Conservation (phyloP, 2,888 invertebrate species). For the Trissoscelio sp. region DNA sequence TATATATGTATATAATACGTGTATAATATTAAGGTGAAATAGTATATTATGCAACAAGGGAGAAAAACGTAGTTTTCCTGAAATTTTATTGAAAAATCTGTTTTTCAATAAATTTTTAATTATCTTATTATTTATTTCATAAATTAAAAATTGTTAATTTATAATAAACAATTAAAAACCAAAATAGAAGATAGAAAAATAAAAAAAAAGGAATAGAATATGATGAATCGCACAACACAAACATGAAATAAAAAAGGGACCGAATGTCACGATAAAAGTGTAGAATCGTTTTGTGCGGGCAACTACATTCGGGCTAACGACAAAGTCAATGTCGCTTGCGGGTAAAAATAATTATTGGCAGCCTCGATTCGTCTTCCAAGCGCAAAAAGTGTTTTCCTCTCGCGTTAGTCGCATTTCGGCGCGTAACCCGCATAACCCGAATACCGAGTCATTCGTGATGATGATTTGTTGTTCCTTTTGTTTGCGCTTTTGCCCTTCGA, state of each 20-base stretch:
- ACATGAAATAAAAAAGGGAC: background rate
- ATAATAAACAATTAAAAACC: no score
- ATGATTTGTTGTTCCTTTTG: conserved; percentile 67
- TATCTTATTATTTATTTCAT: no score
- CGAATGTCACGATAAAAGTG: background rate
- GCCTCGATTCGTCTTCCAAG: conserved; percentile 29
- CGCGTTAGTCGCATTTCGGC: conserved; percentile 63
- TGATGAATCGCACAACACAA: no score
- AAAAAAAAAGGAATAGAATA: no score
- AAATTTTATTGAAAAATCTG: no score
- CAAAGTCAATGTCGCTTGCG: conserved; percentile 76
- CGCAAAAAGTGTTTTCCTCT: conserved; percentile 15
- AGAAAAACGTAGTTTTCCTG: no score
- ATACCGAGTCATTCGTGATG: conserved; percentile 8
- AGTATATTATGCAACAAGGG: no score
- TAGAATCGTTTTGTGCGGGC: background rate
- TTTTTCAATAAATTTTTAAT: no score
- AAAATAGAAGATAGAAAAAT: no score
- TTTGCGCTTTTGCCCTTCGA: conserved; percentile 70
- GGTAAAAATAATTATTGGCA: conserved; percentile 78
- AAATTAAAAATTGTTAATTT: no score
- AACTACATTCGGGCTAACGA: conserved; percentile 38
- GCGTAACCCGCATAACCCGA: conserved; percentile 16
- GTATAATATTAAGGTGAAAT: no score
- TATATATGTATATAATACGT: no score